Conservation (phyloP, 2,113 vertebrate species). For the Larimichthys polyactis region DNA sequence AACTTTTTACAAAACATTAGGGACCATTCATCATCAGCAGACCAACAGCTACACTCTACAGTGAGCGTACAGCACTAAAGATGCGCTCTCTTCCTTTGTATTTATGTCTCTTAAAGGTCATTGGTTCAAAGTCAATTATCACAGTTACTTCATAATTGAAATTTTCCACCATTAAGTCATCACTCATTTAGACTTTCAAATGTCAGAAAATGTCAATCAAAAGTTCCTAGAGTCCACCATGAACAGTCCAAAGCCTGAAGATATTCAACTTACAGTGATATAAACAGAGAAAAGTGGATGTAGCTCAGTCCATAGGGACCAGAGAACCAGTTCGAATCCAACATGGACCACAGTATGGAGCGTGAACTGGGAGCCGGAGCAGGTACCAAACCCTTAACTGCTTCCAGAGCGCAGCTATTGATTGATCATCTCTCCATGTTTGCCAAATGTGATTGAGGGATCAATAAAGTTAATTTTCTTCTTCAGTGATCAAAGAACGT, state of each 20-base stretch:
- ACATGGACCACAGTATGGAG: no score
- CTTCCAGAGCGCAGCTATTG: no score
- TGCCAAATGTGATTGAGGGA: no score
- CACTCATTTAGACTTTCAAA: not conserved
- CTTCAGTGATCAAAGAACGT: no score
- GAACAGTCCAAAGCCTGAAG: not conserved
- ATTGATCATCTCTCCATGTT: no score
- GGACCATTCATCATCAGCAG: no score
- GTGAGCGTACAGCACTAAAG: not conserved
- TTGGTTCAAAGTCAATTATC: not conserved
- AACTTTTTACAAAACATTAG: not conserved
- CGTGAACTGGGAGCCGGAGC: no score
- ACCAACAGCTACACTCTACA: no score
- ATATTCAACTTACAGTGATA: not conserved
- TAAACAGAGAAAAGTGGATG: not conserved
- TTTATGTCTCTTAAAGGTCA: not conserved
- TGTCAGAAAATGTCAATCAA: not conserved
- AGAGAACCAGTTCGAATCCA: no score
- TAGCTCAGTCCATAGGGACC: no score
- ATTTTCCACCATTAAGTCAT: not conserved
- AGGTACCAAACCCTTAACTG: no score
- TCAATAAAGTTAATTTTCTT: no score
- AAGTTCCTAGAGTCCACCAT: not conserved
- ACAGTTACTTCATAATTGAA: not conserved
- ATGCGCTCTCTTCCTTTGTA: not conserved